phyloP scores from a whole-genome alignment of 2,797 vertebrate species.

The Enteromius trimaculatus region DNA sequence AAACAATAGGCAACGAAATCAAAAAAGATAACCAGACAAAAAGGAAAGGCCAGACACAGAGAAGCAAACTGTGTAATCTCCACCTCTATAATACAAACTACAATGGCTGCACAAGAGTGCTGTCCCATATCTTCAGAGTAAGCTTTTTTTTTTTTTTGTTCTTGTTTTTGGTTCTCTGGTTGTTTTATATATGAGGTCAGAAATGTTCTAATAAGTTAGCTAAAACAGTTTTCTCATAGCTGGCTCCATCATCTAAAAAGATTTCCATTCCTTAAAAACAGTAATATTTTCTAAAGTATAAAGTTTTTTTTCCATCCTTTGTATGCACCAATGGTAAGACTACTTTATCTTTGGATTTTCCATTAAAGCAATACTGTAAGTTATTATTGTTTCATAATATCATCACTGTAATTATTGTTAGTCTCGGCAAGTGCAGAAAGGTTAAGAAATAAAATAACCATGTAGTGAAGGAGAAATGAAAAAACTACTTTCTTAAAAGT shows the following conservation, averaged over 20 bases:
- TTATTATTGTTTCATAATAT: conserved; percentile 84
- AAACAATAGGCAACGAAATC: conserved; percentile 68
- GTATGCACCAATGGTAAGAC: conserved; percentile 96
- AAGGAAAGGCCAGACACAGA: conserved; percentile 74
- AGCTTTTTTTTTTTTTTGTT: conserved; percentile 54
- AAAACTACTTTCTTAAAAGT: conserved; percentile 78
- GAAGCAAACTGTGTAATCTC: conserved; percentile 77
- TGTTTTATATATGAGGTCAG: conserved; percentile 80
- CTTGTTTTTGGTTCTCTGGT: conserved; percentile 87
- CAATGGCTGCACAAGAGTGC: conserved; percentile 80
- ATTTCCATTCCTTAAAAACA: conserved; percentile 90
- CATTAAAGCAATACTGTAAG: conserved; percentile 98
- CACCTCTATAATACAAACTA: conserved; percentile 87
- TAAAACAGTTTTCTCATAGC: conserved; percentile 91
- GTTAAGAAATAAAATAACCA: conserved; percentile 74
- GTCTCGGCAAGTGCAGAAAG: conserved; percentile 74
- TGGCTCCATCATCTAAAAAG: conserved; percentile 84
- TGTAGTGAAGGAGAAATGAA: conserved; percentile 70
- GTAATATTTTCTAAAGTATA: conserved; percentile 99
- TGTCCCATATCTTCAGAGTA: conserved; percentile 65
- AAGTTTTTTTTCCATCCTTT: conserved; percentile 92
- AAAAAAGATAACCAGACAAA: conserved; percentile 71
- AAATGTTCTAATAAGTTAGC: conserved; percentile 93
- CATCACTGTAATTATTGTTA: conserved; percentile 78
- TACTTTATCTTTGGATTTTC: conserved; percentile 99